Base-by-base conservation (phyloP, 2,888 invertebrate species). In the Halocaridina rubra region DNA sequence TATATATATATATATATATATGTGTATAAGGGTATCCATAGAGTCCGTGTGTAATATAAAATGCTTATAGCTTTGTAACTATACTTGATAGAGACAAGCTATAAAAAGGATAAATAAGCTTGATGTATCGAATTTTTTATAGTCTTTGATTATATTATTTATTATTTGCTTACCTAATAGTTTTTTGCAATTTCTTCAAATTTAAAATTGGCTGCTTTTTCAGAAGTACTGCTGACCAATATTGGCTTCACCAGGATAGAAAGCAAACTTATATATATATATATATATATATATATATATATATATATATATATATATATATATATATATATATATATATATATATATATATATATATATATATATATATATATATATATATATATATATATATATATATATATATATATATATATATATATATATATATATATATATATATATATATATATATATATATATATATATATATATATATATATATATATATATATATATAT, bases 391-490 rank as follows among this genome's bases (percentile, higher is more conserved):
- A 24, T 8, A 24, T 67, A 24, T 67, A 24, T 67, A 24, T 67
- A 24, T 67, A 24, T 67, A 67, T 67, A 24, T 67, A 24, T 67
- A 67, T 67, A 24, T 67, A 24, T 67, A 67, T 67, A n/a, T 32
- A 32, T 72, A 39, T 33, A n/a, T 33, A 33, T 39, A n/a, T 72
- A 24, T 72, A 32, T 33, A n/a, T 72, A 33, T 72, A 32, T 72
- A 32, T 72, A 72, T 33, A 24, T 32, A 72, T 72, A 32, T 72
- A n/a, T 72, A 24, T 72, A 32, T 72, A n/a, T 72, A n/a, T 72
- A n/a, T 32, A n/a, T 72, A n/a, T 19, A 32, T 32, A 16, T 72
- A 19, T 72, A n/a, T 19, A n/a, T 72, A 3, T 32, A n/a, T 72
- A n/a, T 5, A 24, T 29, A 19, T 72, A 24, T 16, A 24, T 22